Percentiles rank a stretch among this genome's conserved stretches.
Evolutionary conservation across 2,113 vertebrate genomes (phyloP).

Genomic region (Probosciger aterrimus): DNA sequence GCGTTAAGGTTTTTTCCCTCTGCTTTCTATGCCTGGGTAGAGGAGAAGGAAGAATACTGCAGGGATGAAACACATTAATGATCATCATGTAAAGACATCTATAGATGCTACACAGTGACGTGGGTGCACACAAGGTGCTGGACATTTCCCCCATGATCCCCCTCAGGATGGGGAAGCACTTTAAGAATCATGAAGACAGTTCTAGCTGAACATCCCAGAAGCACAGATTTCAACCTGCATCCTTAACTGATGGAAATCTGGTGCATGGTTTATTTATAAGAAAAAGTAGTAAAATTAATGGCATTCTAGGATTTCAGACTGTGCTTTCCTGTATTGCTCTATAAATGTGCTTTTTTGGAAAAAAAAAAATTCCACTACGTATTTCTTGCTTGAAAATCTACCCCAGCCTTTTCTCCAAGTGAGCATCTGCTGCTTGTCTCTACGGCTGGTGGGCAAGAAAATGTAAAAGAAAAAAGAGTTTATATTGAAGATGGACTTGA

Average conservation of each 20-base stretch:
- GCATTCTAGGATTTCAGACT: background rate
- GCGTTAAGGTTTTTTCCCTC: background rate
- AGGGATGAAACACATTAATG: background rate
- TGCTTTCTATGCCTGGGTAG: fast-evolving
- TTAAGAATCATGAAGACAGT: background rate
- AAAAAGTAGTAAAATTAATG: background rate
- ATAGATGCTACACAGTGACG: fast-evolving
- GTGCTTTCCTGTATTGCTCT: constrained; percentile 8
- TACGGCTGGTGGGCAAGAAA: fast-evolving
- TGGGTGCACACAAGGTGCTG: background rate
- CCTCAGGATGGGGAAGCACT: background rate
- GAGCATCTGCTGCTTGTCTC: background rate
- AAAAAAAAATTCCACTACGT: background rate
- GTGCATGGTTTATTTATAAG: background rate
- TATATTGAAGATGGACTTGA: background rate
- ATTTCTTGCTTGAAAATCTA: constrained; percentile 13
- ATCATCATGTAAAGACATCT: background rate
- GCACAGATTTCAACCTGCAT: background rate
- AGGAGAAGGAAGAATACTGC: fast-evolving
- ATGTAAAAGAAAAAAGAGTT: background rate
- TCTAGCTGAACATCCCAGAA: background rate
- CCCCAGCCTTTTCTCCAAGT: background rate
- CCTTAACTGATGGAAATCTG: background rate
- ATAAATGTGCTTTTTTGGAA: constrained; percentile 27
- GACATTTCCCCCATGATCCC: background rate